phyloP scores from a whole-genome alignment of 2,888 invertebrate genomes.

The Apotomis betuletana region DNA sequence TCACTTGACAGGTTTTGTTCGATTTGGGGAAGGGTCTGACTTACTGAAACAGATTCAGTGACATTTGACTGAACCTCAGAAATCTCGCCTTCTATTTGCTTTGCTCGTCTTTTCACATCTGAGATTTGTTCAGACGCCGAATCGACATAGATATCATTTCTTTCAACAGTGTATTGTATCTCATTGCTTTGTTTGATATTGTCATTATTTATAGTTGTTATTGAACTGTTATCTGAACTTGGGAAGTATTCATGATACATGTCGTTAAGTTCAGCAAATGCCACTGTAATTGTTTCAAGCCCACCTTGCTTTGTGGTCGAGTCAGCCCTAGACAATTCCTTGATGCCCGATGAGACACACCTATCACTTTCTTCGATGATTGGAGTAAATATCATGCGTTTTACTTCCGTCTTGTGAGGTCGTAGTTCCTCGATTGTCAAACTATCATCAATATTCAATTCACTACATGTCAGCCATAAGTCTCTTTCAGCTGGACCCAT shows the following conservation, averaged over 20 bases:
- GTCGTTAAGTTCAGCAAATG: conserved; percentile 77
- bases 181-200: conserved; percentile 48
- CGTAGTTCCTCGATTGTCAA: conserved; percentile 59
- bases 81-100: conserved; percentile 74
- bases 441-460: conserved; percentile 56
- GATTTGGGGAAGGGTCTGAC: conserved; percentile 71
- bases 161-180: conserved; percentile 52
- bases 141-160: conserved; percentile 67
- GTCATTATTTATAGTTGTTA: conserved; percentile 51
- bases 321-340: conserved; percentile 54
- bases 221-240: conserved; percentile 60
- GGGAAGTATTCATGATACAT: conserved; percentile 71
- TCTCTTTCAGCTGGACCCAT: conserved; percentile 80
- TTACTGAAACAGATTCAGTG: conserved; percentile 82
- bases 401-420: conserved; percentile 61
- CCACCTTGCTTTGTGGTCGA: conserved; percentile 54
- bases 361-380: conserved; percentile 77
- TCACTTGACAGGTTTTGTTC: conserved; percentile 50
- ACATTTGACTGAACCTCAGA: conserved; percentile 81
- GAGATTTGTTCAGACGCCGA: conserved; percentile 76
- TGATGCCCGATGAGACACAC: conserved; percentile 62
- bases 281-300: conserved; percentile 70
- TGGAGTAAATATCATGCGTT: conserved; percentile 69
- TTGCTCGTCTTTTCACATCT: conserved; percentile 81
- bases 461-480: conserved; percentile 70